phyloP scores from a whole-genome alignment of 2,797 vertebrate species.

The Lacerta bilineata region DNA sequence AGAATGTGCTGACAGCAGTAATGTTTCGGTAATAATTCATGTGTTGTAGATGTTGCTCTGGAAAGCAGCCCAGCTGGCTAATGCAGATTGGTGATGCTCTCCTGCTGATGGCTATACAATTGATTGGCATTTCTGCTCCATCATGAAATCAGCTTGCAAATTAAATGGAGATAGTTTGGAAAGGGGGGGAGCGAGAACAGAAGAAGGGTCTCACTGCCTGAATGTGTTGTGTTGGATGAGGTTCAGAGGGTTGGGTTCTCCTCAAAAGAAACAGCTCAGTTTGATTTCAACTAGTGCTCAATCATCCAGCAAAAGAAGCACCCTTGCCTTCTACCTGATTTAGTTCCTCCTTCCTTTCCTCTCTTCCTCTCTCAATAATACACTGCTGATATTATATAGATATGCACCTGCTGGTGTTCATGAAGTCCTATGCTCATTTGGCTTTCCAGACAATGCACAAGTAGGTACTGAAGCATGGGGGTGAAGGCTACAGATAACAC shows the following conservation, averaged over 20 bases:
- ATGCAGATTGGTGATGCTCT: slow-evolving; percentile 68
- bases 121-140: slow-evolving; percentile 71
- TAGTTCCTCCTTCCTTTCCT: neutral
- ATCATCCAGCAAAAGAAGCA: slow-evolving; percentile 18
- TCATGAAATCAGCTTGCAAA: slow-evolving; percentile 55
- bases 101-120: slow-evolving; percentile 57
- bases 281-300: slow-evolving; percentile 5
- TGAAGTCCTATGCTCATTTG: neutral
- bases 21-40: slow-evolving; percentile 77
- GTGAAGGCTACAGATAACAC: neutral
- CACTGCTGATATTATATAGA: neutral
- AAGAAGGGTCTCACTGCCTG: neutral
- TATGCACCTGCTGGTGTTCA: neutral
- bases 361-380: neutral
- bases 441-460: neutral
- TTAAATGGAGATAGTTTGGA: slow-evolving; percentile 39
- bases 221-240: rapidly evolving
- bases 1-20: slow-evolving; percentile 80
- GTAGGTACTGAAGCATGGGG: neutral
- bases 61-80: slow-evolving; percentile 74
- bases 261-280: neutral
- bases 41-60: slow-evolving; percentile 71
- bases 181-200: neutral
- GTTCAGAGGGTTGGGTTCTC: neutral
- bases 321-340: neutral